Evolutionary conservation across 1,140 invertebrate species (phyloP).

Genomic region (Berghia stephanieae): DNA sequence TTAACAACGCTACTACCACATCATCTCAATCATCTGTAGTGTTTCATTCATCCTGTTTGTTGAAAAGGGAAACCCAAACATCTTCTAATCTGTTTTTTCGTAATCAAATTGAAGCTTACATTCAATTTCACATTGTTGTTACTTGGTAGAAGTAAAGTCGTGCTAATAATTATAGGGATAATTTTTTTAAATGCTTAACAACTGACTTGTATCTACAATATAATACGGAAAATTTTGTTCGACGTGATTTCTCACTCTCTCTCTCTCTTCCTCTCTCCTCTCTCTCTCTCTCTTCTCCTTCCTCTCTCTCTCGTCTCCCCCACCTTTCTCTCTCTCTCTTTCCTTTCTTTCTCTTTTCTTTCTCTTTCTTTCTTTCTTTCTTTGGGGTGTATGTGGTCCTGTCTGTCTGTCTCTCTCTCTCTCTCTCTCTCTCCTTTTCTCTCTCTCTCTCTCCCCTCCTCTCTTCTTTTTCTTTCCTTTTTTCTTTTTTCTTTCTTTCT

Average conservation of each 20-base stretch:
- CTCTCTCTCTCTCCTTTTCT: constrained; percentile 10
- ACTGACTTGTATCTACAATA: neutral
- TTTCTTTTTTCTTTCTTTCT: too few species aligned
- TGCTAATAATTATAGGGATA: neutral
- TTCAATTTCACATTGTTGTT: too few species aligned
- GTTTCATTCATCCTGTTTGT: too few species aligned
- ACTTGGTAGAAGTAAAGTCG: neutral
- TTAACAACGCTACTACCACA: too few species aligned
- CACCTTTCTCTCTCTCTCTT: neutral
- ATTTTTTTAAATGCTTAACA: neutral
- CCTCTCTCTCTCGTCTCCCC: neutral
- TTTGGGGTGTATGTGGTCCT: too few species aligned
- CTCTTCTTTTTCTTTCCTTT: neutral
- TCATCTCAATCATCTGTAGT: too few species aligned
- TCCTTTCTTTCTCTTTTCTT: too few species aligned
- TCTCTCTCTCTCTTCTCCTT: neutral
- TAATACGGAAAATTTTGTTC: neutral
- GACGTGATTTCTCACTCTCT: neutral
- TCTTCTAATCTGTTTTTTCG: too few species aligned
- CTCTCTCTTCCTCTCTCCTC: neutral
- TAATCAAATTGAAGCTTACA: too few species aligned
- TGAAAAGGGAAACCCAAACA: too few species aligned
- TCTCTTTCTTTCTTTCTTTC: too few species aligned
- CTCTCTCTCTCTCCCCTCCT: neutral
- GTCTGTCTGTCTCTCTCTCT: neutral